A percentile compares a stretch with the other conserved stretches of the same genome.
phyloP scores from a whole-genome alignment of 1,140 invertebrate genomes.

The Danaus melanippus region DNA sequence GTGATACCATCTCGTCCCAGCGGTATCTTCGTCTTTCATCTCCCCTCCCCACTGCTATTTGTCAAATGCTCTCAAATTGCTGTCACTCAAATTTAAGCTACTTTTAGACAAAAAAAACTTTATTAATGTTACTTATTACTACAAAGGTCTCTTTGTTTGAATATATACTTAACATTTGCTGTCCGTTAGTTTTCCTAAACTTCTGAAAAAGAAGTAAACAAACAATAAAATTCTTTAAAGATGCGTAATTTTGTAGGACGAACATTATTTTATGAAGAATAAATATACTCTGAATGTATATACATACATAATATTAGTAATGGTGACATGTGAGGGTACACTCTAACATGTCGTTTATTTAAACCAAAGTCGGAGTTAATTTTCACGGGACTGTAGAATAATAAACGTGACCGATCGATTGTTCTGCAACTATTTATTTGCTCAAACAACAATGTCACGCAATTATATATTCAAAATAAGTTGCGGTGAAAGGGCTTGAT shows the following conservation, averaged over 20 bases:
- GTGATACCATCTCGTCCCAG: constrained; percentile 32
- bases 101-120: constrained; percentile 5
- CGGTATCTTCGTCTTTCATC: constrained; percentile 29
- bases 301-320: too few relatives aligned
- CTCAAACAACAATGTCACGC: constrained; percentile 36
- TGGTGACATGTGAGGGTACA: too few relatives aligned
- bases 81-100: not conserved
- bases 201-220: too few relatives aligned
- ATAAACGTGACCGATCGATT: constrained; percentile 32
- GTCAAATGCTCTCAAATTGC: constrained; percentile 22
- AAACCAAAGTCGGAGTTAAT: too few relatives aligned
- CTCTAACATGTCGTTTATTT: too few relatives aligned
- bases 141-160: too few relatives aligned
- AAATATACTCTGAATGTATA: too few relatives aligned
- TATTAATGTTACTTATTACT: constrained; percentile 10
- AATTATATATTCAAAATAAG: constrained; percentile 59
- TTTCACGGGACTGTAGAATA: constrained; percentile 4
- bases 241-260: too few relatives aligned
- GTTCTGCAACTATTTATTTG: constrained; percentile 22
- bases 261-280: too few relatives aligned
- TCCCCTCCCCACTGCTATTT: constrained; percentile 42
- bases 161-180: too few relatives aligned
- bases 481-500: constrained; percentile 18
- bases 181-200: too few relatives aligned
- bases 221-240: too few relatives aligned